Evolutionary conservation across 2,797 vertebrate species (phyloP).

Genomic region (Channallabes apus): DNA sequence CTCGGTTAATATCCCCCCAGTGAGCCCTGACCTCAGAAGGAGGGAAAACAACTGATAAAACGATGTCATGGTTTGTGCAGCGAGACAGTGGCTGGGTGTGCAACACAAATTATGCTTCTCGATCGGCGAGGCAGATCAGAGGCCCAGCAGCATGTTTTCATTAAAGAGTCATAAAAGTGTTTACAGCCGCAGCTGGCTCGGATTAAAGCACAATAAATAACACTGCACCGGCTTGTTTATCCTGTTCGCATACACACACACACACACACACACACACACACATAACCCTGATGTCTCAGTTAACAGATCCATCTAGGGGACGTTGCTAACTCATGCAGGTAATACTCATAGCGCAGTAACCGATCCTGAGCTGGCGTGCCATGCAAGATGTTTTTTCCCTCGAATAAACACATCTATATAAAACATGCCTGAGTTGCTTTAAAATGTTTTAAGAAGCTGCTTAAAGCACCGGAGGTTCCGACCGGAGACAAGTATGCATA

Average conservation of each 20-base stretch:
- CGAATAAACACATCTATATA: conserved; percentile 50
- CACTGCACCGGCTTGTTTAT: conserved; percentile 84
- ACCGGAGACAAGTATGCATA: neutral
- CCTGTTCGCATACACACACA: conserved; percentile 49
- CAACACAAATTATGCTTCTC: conserved; percentile 59
- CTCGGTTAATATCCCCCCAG: conserved; percentile 25
- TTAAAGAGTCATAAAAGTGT: conserved; percentile 91
- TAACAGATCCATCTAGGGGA: conserved; percentile 26
- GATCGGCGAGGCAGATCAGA: conserved; percentile 73
- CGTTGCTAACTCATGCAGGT: conserved; percentile 18
- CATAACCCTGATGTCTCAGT: conserved; percentile 29
- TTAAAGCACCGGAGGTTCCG: neutral
- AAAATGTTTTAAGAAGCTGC: conserved; percentile 31
- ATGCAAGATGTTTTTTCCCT: conserved; percentile 46
- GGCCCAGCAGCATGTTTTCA: conserved; percentile 86
- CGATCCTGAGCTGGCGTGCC: conserved; percentile 47
- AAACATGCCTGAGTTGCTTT: conserved; percentile 50
- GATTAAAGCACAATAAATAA: conserved; percentile 89
- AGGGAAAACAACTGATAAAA: conserved; percentile 39
- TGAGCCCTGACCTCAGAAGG: conserved; percentile 33
- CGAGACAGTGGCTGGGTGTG: conserved; percentile 61
- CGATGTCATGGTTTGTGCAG: conserved; percentile 53
- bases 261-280: conserved; percentile 34
- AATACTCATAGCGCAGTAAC: conserved; percentile 36
- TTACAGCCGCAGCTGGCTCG: conserved; percentile 91